A percentile compares a stretch with the other conserved stretches of the same genome.
Conservation (phyloP, 2,113 vertebrate genomes). For the Cyphotilapia sp. region DNA sequence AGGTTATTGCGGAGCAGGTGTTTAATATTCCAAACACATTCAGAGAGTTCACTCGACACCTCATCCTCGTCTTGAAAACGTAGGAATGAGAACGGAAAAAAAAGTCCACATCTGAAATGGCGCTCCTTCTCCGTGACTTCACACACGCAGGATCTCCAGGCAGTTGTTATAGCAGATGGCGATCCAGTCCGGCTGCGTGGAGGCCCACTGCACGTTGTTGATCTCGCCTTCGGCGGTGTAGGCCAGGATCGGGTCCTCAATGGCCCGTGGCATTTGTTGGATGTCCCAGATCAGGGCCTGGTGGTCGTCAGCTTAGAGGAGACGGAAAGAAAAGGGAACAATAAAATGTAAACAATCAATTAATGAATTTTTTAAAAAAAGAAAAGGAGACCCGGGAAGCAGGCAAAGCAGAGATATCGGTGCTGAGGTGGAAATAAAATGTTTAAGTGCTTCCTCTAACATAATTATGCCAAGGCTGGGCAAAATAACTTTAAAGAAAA, state of each 20-base stretch:
- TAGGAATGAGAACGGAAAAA: background rate
- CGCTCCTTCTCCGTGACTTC: constrained; percentile 29
- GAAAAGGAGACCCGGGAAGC: fast-evolving
- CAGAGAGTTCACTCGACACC: constrained; percentile 15
- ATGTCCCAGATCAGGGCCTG: constrained; percentile 99
- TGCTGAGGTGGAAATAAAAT: background rate
- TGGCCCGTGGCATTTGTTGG: constrained; percentile 98
- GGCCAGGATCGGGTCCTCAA: constrained; percentile 97
- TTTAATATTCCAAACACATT: background rate
- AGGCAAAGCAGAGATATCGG: background rate
- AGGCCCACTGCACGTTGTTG: constrained; percentile 99
- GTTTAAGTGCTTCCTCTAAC: background rate
- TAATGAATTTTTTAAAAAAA: fast-evolving
- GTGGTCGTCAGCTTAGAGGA: constrained; percentile 88
- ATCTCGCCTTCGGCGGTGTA: constrained; percentile 98
- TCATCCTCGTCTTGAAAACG: background rate
- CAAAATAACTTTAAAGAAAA: background rate
- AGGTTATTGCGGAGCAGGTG: constrained; percentile 25
- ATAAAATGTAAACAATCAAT: background rate
- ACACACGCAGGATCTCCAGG: constrained; percentile 96
- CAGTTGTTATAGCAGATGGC: constrained; percentile 99
- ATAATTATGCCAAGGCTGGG: fast-evolving
- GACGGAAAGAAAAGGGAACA: background rate
- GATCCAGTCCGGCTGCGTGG: constrained; percentile 99
- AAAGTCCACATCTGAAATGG: constrained; percentile 15